Conservation (phyloP, 2,888 invertebrate species). For the Drosophila nigritarsus region DNA sequence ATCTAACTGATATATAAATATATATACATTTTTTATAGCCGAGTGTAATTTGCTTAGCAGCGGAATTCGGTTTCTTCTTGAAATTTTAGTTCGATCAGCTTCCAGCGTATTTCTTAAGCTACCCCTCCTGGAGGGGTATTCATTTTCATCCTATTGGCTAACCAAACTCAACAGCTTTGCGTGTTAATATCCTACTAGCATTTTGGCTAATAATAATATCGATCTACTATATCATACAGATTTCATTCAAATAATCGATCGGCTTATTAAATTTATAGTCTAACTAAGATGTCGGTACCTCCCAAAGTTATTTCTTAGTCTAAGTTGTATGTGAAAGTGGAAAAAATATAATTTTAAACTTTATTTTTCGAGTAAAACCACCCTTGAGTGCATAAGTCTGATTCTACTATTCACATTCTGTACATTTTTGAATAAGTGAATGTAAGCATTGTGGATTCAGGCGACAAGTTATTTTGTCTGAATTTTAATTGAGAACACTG, state of each 20-base stretch:
- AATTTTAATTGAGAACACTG: not conserved
- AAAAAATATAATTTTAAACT: not conserved
- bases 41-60: not conserved
- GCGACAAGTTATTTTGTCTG: not conserved
- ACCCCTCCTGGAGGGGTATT: not conserved
- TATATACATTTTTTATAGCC: not conserved
- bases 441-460: not conserved
- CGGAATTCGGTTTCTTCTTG: not conserved
- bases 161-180: too few species aligned
- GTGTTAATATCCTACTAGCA: not conserved
- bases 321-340: not conserved
- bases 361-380: not conserved
- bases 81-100: not conserved
- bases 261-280: accelerated
- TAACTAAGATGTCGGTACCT: not conserved
- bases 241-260: not conserved
- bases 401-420: not conserved
- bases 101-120: not conserved
- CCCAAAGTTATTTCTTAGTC: not conserved
- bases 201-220: not conserved
- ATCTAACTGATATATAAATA: not conserved
- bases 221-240: not conserved
- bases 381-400: too few species aligned
- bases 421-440: not conserved
- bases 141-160: not conserved